Evolutionary conservation across 2,113 vertebrate species (phyloP), one percentile per base, ranked within the genome.

Genomic region (Corynorhinus townsendii): DNA sequence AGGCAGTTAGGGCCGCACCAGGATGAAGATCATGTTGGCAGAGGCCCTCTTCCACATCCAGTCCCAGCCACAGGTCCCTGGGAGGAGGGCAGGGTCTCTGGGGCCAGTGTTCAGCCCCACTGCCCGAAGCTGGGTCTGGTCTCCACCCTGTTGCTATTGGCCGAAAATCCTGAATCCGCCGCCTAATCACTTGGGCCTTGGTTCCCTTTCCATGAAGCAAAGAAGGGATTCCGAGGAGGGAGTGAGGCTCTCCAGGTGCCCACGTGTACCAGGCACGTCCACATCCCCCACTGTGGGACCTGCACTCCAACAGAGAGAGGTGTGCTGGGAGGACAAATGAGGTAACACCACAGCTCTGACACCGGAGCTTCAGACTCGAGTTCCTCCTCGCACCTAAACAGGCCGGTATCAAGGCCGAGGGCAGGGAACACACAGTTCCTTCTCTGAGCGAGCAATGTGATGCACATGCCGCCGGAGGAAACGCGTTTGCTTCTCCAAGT

Each of bases 91-190:
- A 11, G 10, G 79, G 26, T 43, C 16, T 14, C 3, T 22, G 28
- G 80, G 56, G 56, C 28, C 56, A 45, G 40, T 1, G 40, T 33
- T 12, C 22, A 30, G 59, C 16, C 15, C 4, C 33, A 28, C 22
- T 3, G 2, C 15, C n/a, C 20, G 17, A 66, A 52, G 73, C 87
- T 28, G 24, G 77, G 35, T 54, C 79, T 59, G 52, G 79, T 59
- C 35, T 81, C 54, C 8, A 3, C 6, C 38, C 54, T 59, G 79
- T 54, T 28, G 56, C 2, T 1, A 62, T 45, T 19, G 4, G 73
- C 12, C 2, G 1, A 30, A 24, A 66, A 6, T 40, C 38, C 73
- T 49, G 43, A 35, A 30, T 20, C 3, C 0, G 24, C 73, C 0
- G 2, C 45, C 9, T 38, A 47, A 40, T 47, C 43, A 2, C 14